Conservation (phyloP, 2,113 vertebrate genomes). For the Suncus etruscus region DNA sequence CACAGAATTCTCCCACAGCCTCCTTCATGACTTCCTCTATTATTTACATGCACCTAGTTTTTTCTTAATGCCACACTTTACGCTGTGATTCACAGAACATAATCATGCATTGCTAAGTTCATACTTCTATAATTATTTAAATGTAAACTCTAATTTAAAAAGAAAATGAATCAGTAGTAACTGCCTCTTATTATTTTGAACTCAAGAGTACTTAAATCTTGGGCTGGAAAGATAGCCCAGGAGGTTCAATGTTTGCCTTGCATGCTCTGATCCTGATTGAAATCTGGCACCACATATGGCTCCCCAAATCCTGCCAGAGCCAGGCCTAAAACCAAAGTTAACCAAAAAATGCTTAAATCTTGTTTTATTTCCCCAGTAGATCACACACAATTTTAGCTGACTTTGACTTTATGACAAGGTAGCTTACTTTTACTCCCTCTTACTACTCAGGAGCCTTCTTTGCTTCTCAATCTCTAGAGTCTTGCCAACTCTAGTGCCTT, state of each 20-base stretch:
- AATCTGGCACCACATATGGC: too few relatives aligned
- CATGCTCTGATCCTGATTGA: too few relatives aligned
- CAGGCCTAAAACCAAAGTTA: too few relatives aligned
- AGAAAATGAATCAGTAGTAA: neutral
- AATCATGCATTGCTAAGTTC: neutral
- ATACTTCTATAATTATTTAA: conserved; percentile 12
- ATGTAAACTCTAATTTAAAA: conserved; percentile 41
- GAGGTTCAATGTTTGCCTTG: too few relatives aligned
- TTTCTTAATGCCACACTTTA: neutral
- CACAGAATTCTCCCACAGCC: conserved; percentile 17
- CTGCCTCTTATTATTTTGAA: conserved; percentile 30
- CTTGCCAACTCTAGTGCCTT: neutral
- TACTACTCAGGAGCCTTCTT: neutral
- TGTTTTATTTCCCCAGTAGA: neutral
- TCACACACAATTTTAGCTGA: neutral
- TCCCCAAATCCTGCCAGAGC: too few relatives aligned
- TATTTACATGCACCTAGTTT: neutral
- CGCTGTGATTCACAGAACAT: neutral
- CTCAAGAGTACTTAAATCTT: neutral
- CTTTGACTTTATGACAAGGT: neutral
- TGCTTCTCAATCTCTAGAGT: neutral
- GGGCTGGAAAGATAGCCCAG: too few relatives aligned
- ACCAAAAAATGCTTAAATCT: too few relatives aligned
- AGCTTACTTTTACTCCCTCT: neutral
- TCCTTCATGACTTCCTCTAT: conserved; percentile 9